Evolutionary conservation across 2,113 vertebrate species (phyloP), one percentile per base, ranked within the genome.

Genomic region (Petromus typicus): DNA sequence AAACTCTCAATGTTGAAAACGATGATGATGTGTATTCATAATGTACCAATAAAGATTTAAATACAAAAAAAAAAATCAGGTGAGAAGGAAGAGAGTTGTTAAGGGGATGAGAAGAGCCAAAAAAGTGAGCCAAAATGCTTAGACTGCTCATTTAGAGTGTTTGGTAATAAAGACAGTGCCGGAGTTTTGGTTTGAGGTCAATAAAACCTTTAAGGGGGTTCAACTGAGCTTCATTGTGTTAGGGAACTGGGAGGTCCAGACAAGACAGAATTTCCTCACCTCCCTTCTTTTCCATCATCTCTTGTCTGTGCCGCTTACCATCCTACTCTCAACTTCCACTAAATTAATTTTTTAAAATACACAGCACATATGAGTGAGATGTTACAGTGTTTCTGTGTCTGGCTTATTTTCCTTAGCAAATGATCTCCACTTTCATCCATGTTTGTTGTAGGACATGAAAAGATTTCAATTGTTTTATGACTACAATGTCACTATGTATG

Each of bases 141-240:
- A 84, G 34, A 12, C 1, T 56, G 61, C 27, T 30, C 27, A 54
- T 92, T 51, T 9, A 25, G 45, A 69, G 78, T 2, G 11, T 80
- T 63, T 71, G 12, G 2, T 56, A 3, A 10, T 8, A 57, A 75
- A 14, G 40, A 3, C 1, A 59, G 7, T 61, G 5, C 2, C 0
- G 4, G 17, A 18, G 0, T 1, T 30, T 32, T 17, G n/a, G 10
- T 13, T 64, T 64, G 43, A 54, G 22, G 37, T 2, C 14, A 64
- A 57, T 37, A 32, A 25, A 59, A n/a, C 3, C 2, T 11, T 79
- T 75, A 54, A 73, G 2, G 11, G 34, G 2, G 2, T 57, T 57
- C 1, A 2, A 79, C 75, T 57, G 63, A 75, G 45, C 18, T 18
- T n/a, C 76, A 93, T 34, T 64, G 30, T 27, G 23, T 17, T 14